Evolutionary conservation across 2,888 invertebrate genomes (phyloP).

Genomic region (Craniophora ligustri): DNA sequence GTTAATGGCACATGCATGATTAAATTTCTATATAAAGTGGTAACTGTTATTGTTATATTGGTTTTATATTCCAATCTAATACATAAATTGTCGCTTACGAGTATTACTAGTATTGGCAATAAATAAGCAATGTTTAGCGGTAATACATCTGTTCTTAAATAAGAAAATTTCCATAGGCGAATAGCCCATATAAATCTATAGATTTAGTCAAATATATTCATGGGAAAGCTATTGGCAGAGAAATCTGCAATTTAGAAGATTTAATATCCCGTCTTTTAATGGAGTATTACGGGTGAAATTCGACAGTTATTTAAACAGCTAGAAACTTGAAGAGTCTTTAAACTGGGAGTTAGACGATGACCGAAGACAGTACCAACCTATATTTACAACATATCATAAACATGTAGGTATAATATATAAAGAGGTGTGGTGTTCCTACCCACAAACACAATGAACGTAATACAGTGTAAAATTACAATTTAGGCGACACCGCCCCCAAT

Average conservation of each 20-base stretch:
- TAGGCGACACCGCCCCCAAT: constrained; percentile 65
- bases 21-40: constrained; percentile 8
- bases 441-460: constrained; percentile 45
- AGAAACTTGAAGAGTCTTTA: not conserved
- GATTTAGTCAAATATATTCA: constrained; percentile 11
- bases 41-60: not conserved
- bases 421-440: constrained; percentile 59
- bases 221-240: not conserved
- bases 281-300: too few relatives aligned
- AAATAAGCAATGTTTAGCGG: constrained; percentile 3
- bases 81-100: constrained; percentile 6
- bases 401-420: constrained; percentile 7
- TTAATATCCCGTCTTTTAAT: not conserved
- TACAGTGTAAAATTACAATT: constrained; percentile 60
- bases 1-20: too few relatives aligned
- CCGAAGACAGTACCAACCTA: not conserved
- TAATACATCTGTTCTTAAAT: constrained; percentile 4
- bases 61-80: constrained; percentile 12
- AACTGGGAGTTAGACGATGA: not conserved
- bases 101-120: constrained; percentile 24
- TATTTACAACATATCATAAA: not conserved
- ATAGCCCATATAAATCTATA: not conserved
- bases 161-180: constrained; percentile 8
- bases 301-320: too few relatives aligned
- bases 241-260: not conserved